Conservation (phyloP, 2,888 invertebrate species). For the Xestoiulus laeticollis region DNA sequence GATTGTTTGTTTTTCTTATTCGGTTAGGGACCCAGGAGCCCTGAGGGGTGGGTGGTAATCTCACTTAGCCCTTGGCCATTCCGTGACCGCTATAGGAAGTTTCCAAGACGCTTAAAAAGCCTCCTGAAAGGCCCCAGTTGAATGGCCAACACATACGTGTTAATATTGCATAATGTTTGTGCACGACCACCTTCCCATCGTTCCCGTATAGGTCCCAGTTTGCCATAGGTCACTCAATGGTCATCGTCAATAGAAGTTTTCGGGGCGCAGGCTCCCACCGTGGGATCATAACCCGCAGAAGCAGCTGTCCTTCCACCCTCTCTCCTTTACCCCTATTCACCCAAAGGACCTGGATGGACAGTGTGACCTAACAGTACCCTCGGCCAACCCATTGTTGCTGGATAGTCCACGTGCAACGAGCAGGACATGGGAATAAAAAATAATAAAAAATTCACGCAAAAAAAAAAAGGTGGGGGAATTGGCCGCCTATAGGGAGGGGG, state of each 20-base stretch:
- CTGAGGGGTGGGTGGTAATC: neutral
- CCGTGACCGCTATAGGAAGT: neutral
- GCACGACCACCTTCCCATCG: slow-evolving; percentile 7
- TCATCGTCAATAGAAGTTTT: slow-evolving; percentile 5
- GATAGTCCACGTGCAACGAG: slow-evolving; percentile 4
- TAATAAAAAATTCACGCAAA: neutral
- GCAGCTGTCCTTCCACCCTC: slow-evolving; percentile 18
- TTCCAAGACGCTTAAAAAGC: neutral
- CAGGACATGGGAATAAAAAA: slow-evolving; percentile 34
- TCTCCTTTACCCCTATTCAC: slow-evolving; percentile 17
- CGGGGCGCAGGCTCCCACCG: slow-evolving; percentile 30
- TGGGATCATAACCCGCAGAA: slow-evolving; percentile 17
- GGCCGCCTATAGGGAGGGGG: slow-evolving; percentile 27
- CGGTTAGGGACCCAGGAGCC: neutral
- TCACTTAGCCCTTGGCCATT: neutral
- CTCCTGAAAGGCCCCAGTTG: neutral
- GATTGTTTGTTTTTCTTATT: neutral
- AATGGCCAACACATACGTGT: slow-evolving; percentile 3
- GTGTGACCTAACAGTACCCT: slow-evolving; percentile 17
- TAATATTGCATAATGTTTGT: slow-evolving; percentile 27
- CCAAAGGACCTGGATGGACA: slow-evolving; percentile 21
- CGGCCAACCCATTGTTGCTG: slow-evolving; percentile 31
- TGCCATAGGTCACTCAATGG: slow-evolving; percentile 8
- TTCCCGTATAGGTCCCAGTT: neutral
- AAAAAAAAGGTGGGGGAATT: slow-evolving; percentile 14